Evolutionary conservation across 1,140 invertebrate genomes (phyloP), one percentile per base, ranked within the genome.

Genomic region (Heliothis subflexa): DNA sequence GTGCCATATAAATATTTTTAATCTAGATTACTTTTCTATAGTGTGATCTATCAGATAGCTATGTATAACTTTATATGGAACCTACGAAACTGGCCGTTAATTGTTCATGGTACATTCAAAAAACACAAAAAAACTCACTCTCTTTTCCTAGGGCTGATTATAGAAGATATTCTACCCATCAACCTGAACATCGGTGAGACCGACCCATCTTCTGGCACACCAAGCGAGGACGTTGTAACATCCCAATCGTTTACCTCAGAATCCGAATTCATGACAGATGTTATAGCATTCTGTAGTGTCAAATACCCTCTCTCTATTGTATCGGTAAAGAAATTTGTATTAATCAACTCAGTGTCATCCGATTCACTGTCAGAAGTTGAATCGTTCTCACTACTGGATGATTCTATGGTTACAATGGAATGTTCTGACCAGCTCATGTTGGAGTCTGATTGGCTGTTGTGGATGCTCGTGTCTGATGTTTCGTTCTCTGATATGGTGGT

Each of bases 401-500:
- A 40, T 2, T 74, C 55, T 10, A n/a, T 18, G 28, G 5, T 47
- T 12, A 33, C 16, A 0, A 52, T 11, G 7, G 16, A 25, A n/a
- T 16, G 3, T 16, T 28, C 18, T 45, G 16, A 9, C 0, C 5
- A 2, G 0, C n/a, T 62, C 18, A 57, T 21, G 25, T 9, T 13
- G 7, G 4, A 28, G 1, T 62, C 57, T 28, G 55, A 10, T 9
- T 14, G 5, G 13, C 45, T 33, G 28, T 77, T 54, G 2, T 40
- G 33, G 5, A 91, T 83, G 28, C 88, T 89, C 1, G 89, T 91
- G 61, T 92, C 90, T 0, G 88, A 85, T 0, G 88, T 92, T 28
- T 81, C 90, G 28, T 86, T 68, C 66, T 89, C 89, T 0, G 89
- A 91, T 72, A 89, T 68, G 0, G 89, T 91, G 1, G 71, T 85